These are phyloP conservation scores for Sula dactylatra DNA, from an alignment of 2,113 vertebrate species.

Conservation along the genomic window DNA sequence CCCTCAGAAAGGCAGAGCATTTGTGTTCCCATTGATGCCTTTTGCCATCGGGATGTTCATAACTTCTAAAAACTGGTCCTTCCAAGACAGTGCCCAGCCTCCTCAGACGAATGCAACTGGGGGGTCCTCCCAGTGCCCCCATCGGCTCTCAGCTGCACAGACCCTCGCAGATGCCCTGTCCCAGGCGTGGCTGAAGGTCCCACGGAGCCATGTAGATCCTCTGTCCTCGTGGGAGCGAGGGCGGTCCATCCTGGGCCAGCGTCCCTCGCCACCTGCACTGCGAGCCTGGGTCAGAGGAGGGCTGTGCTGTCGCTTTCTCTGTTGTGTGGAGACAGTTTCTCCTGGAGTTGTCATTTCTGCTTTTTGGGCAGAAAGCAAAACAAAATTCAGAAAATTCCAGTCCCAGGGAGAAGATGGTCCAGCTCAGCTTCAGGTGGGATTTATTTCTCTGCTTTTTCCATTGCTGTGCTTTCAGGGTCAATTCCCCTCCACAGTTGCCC, in stretches of 20 bases:
- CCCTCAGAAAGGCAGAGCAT: neutral
- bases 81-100: neutral
- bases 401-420: neutral
- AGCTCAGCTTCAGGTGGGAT: neutral
- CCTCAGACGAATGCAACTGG: neutral
- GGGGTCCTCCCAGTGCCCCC: too few species aligned
- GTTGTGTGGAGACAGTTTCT: neutral
- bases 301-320: neutral
- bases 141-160: neutral
- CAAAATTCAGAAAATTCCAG: neutral
- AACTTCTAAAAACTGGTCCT: neutral
- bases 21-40: neutral
- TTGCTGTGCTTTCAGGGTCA: neutral
- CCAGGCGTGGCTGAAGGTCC: neutral
- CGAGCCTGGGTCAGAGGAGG: neutral
- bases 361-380: neutral
- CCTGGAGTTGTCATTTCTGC: neutral
- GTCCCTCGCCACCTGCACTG: neutral
- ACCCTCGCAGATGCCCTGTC: neutral
- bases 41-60: fast-evolving
- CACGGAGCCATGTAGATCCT: neutral
- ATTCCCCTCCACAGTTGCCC: neutral
- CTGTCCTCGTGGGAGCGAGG: fast-evolving
- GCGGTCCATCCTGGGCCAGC: neutral
- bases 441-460: neutral